These are phyloP conservation scores for Pitta sordida DNA, from an alignment of 2,113 vertebrate genomes.

Conservation along the genomic window DNA sequence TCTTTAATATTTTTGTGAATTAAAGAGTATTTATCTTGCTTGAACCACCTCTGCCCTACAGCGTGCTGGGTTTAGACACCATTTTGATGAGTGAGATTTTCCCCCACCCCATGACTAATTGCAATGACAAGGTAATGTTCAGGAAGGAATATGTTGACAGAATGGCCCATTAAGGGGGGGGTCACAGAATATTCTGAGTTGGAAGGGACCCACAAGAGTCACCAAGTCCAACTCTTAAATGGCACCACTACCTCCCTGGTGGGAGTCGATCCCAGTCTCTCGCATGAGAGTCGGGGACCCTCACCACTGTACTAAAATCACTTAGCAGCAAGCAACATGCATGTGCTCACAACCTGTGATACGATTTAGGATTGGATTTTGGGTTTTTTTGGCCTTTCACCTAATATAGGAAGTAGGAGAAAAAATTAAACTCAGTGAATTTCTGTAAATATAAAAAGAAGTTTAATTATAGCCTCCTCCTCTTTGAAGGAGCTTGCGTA, in stretches of 20 bases:
- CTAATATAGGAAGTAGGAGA: background rate
- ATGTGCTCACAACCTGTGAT: background rate
- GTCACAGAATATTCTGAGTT: no score
- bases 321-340: background rate
- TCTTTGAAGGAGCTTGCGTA: background rate
- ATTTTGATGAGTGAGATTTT: background rate
- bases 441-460: background rate
- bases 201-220: no score
- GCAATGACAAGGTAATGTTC: background rate
- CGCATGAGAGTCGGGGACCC: no score
- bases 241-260: no score
- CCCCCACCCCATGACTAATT: rapidly evolving
- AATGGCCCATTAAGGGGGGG: background rate
- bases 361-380: background rate
- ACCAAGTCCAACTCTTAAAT: no score
- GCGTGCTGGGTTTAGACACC: background rate
- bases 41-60: background rate
- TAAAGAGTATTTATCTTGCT: background rate
- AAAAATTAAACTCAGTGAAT: background rate
- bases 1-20: background rate
- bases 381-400: background rate
- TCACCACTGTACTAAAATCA: no score
- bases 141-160: background rate
- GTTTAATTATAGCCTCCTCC: background rate
- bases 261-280: no score